Base-by-base conservation (phyloP, 2,113 vertebrate genomes). In the Caranx ignobilis region DNA sequence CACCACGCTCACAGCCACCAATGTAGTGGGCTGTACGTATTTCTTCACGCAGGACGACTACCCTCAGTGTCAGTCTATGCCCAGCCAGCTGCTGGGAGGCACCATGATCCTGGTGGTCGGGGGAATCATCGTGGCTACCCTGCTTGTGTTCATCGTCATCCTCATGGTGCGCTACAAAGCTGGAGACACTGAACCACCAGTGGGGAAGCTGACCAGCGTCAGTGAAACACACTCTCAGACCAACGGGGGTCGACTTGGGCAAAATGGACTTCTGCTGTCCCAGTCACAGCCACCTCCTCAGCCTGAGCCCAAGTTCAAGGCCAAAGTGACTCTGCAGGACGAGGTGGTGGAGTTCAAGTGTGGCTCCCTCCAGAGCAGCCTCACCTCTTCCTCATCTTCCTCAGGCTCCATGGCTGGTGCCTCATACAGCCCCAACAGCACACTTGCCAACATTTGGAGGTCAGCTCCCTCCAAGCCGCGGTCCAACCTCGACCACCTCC, bases 61-160 rank as follows among this genome's bases (percentile, higher is more conserved):
- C 82, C 91, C 96, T 0, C 96, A 96, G 83, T 99, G 97, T 85
- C 97, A 95, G 82, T 96, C 97, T 0, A 91, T 98, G 93, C 96
- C 96, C 87, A 96, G 96, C 81, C 97, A 97, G 89, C 93, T 98
- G 71, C 92, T 98, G 75, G 97, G 97, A 0, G 97, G 97, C 52
- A 98, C 97, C 82, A 97, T 98, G 97, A 97, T 99, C 90, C 95
- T 99, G 81, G 95, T 97, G 90, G 96, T 98, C 26, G 97, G 97
- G 6, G 97, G 97, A 52, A 94, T 98, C 85, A 97, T 98, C 2
- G 97, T 99, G 81, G 96, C 96, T 45, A 98, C 96, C 0, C 93
- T 99, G 47, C 87, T 99, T 43, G 95, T 99, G 55, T 99, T 99
- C 87, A 97, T 98, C n/a, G 88, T 97, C 66, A 95, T 98, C 77